Evolutionary conservation across 2,113 vertebrate species (phyloP).

Genomic region (Hypomesus transpacificus): DNA sequence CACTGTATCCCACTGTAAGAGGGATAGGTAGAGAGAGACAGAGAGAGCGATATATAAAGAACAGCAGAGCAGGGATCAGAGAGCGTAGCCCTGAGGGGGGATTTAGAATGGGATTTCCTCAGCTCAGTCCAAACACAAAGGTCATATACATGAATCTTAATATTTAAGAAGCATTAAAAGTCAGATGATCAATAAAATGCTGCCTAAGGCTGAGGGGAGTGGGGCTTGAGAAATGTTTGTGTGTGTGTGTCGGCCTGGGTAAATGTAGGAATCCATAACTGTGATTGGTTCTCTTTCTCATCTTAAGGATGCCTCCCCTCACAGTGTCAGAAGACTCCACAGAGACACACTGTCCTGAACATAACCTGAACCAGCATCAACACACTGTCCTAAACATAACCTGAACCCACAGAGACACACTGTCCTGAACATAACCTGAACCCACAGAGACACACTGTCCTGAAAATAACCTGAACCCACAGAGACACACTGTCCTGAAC

Average conservation of each 20-base stretch:
- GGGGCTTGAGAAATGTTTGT: conserved; percentile 54
- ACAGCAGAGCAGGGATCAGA: background rate
- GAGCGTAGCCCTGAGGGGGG: background rate
- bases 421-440: conserved; percentile 14
- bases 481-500: conserved; percentile 33
- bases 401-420: conserved; percentile 34
- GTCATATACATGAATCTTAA: conserved; percentile 62
- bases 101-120: conserved; percentile 30
- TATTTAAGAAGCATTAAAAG: conserved; percentile 63
- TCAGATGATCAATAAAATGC: conserved; percentile 58
- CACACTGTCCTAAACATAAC: background rate
- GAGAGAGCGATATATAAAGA: background rate
- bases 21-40: background rate
- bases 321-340: conserved; percentile 30
- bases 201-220: conserved; percentile 35
- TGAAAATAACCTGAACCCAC: conserved; percentile 10
- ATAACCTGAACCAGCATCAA: background rate
- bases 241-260: conserved; percentile 18
- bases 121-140: conserved; percentile 53
- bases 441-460: background rate
- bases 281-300: conserved; percentile 39
- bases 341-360: background rate
- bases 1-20: background rate
- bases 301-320: conserved; percentile 44
- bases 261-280: conserved; percentile 52